Evolutionary conservation across 2,113 vertebrate genomes (phyloP), one percentile per base, ranked within the genome.

Genomic region (Etheostoma spectabile): DNA sequence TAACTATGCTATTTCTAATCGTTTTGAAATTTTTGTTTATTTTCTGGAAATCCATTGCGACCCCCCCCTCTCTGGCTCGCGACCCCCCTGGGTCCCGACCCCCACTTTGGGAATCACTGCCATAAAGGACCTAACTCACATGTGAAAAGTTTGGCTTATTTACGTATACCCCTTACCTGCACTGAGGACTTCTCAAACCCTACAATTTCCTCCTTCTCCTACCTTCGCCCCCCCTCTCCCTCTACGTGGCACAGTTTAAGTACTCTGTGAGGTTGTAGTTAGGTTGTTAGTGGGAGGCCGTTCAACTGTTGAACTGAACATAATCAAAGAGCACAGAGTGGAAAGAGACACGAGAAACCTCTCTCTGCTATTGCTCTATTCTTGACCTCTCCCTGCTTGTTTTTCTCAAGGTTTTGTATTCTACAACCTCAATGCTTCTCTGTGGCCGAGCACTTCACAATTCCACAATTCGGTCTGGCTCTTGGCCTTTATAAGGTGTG

Each of bases 171-270:
- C 35, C 76, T 72, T 33, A 79, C 65, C 66, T 46, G 19, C 59
- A 21, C 45, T 48, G 22, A 74, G 59, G 77, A 30, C 73, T 48
- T 74, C 63, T 66, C 78, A 24, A 67, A 88, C 64, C 85, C 83
- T 81, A 35, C 62, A 82, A 88, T 90, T 90, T 82, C 57, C 48
- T 80, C 63, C 22, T 1, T 63, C 65, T 77, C 62, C 62, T 70
- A 1, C 48, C 51, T 52, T 70, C 57, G 15, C 51, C 61, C 70
- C 60, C 69, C 79, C 38, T 83, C 45, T 81, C 62, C 14, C 68
- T 74, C 69, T 61, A 91, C 83, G 82, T 89, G 91, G 91, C 87
- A 82, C 52, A 18, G 87, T 56, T 67, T 88, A 59, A 81, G 79
- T 11, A 35, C 77, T 56, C 72, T 66, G 71, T 46, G 71, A 87